Evolutionary conservation across 1,140 invertebrate species (phyloP).

Genomic region (Aphaenogaster rudis): DNA sequence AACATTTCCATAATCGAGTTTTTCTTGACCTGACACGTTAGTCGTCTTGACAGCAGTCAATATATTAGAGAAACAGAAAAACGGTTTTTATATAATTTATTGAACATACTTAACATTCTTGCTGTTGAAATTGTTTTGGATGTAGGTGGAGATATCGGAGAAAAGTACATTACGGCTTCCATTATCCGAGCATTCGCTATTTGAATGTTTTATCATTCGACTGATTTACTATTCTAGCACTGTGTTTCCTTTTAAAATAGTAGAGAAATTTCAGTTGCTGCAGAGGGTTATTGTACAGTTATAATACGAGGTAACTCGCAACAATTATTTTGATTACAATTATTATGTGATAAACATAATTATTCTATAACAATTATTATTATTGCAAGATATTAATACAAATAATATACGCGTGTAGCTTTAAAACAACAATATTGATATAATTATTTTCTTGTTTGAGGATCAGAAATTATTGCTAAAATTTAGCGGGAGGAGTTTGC

Average conservation of each 20-base stretch:
- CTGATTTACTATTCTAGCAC: slow-evolving; percentile 33
- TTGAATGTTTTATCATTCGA: slow-evolving; percentile 57
- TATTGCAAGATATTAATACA: background rate
- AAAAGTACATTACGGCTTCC: background rate
- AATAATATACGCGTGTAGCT: background rate
- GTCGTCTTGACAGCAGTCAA: background rate
- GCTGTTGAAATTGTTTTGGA: slow-evolving; percentile 5
- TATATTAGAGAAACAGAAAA: slow-evolving; percentile 27
- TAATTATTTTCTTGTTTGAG: background rate
- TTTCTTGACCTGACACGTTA: background rate
- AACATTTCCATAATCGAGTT: background rate
- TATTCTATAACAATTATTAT: background rate
- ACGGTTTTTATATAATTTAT: slow-evolving; percentile 40
- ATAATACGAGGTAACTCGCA: background rate
- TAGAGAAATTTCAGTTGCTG: background rate
- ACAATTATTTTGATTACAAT: background rate
- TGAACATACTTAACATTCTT: slow-evolving; percentile 18
- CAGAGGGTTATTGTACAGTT: background rate
- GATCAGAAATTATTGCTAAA: background rate
- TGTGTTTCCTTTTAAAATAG: background rate
- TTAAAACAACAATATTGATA: background rate
- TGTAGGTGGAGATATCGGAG: background rate
- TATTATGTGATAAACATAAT: background rate
- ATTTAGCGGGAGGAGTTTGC: background rate
- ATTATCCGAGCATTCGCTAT: slow-evolving; percentile 34